Conservation (phyloP, 2,113 vertebrate genomes). For the Lepidothrix coronata region DNA sequence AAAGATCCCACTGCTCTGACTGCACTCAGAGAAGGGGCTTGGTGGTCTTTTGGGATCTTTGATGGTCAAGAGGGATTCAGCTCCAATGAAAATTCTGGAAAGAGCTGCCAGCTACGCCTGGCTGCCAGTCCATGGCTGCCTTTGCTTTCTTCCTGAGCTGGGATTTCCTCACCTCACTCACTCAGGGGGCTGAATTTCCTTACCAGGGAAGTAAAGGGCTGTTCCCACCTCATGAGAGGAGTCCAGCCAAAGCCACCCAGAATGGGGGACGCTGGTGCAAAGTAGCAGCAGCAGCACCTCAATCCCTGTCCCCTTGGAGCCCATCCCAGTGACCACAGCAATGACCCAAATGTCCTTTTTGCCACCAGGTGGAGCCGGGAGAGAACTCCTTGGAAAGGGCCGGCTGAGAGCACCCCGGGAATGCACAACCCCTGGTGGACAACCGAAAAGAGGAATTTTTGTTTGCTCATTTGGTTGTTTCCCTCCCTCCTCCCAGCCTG, state of each 20-base stretch:
- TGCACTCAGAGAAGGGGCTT: neutral
- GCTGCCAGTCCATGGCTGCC: neutral
- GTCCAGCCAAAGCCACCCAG: neutral
- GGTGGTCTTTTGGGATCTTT: neutral
- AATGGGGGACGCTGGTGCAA: fast-evolving
- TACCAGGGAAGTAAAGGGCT: neutral
- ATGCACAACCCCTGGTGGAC: neutral
- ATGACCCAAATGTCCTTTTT: neutral
- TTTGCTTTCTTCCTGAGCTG: neutral
- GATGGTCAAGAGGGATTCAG: neutral
- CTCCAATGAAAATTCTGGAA: neutral
- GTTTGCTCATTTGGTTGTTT: neutral
- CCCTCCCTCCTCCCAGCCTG: fast-evolving
- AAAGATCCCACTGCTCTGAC: neutral
- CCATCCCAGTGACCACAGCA: neutral
- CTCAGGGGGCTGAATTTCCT: neutral
- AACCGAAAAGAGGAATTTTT: neutral
- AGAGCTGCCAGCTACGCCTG: neutral
- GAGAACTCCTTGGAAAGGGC: neutral
- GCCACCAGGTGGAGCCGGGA: constrained; percentile 56
- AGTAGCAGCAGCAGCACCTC: neutral
- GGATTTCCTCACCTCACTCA: fast-evolving
- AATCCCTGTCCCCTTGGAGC: neutral
- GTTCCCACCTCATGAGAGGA: fast-evolving
- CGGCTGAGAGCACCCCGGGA: neutral